Conservation (phyloP, 2,797 vertebrate species). For the Gallirallus australis region DNA sequence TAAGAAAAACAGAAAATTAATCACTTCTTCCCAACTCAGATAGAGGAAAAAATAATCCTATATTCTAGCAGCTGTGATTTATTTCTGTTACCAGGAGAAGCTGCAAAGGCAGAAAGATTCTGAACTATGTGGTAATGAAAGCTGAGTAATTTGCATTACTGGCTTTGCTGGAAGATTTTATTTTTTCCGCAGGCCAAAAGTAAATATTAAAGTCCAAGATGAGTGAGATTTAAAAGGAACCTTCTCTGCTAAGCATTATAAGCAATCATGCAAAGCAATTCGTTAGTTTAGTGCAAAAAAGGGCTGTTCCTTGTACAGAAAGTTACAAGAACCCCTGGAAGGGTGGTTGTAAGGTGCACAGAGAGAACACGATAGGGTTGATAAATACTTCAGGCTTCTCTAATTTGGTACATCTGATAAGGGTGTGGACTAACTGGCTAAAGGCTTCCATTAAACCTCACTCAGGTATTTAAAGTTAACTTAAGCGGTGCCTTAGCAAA, state of each 20-base stretch:
- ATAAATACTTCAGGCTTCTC: background rate
- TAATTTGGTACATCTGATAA: background rate
- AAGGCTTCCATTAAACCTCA: background rate
- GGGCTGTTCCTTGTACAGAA: background rate
- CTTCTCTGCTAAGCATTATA: background rate
- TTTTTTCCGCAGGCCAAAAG: background rate
- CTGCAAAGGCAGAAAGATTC: background rate
- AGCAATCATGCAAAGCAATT: background rate
- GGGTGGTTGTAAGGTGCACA: background rate
- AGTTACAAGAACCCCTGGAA: background rate
- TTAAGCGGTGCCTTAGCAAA: background rate
- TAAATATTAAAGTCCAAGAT: background rate
- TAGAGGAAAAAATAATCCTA: background rate
- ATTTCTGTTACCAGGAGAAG: background rate
- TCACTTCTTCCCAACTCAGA: background rate
- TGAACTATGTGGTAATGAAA: background rate
- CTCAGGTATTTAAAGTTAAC: background rate
- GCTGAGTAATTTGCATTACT: conserved; percentile 5
- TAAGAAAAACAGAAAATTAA: background rate
- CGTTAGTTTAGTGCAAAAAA: background rate
- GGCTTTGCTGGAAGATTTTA: background rate
- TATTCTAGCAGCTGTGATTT: background rate
- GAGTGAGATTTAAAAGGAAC: background rate
- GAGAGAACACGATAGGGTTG: background rate
- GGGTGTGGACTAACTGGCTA: background rate